Percentiles rank a stretch among this genome's conserved stretches.
phyloP scores from a whole-genome alignment of 2,888 invertebrate genomes.

The Unio delphinus region DNA sequence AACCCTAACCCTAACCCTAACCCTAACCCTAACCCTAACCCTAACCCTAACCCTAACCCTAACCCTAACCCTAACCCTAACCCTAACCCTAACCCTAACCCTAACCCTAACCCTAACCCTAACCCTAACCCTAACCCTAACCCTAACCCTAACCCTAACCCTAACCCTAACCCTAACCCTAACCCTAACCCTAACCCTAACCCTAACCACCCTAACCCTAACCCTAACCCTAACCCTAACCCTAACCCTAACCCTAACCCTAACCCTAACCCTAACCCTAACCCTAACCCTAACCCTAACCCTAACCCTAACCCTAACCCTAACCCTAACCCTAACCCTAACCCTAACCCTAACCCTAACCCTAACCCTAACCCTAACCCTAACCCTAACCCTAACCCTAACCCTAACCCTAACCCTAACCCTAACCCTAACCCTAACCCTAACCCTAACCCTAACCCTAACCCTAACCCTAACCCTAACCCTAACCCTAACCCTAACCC shows the following conservation, averaged over 20 bases:
- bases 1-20: too few species aligned
- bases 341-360: conserved; percentile 36
- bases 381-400: conserved; percentile 40
- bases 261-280: conserved; percentile 31
- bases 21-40: too few species aligned
- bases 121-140: too few species aligned
- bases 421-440: conserved; percentile 11
- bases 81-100: too few species aligned
- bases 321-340: conserved; percentile 19
- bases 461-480: conserved; percentile 22
- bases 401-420: conserved; percentile 28
- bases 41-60: too few species aligned
- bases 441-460: conserved; percentile 33
- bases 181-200: too few species aligned
- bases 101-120: too few species aligned
- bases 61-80: too few species aligned
- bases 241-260: conserved; percentile 29
- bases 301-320: conserved; percentile 24
- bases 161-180: too few species aligned
- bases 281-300: conserved; percentile 37
- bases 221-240: conserved; percentile 30
- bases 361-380: conserved; percentile 40
- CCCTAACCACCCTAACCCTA: too few species aligned
- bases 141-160: too few species aligned
- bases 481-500: conserved; percentile 18